phyloP scores from a whole-genome alignment of 2,888 invertebrate species.

The Nomada ruficornis region DNA sequence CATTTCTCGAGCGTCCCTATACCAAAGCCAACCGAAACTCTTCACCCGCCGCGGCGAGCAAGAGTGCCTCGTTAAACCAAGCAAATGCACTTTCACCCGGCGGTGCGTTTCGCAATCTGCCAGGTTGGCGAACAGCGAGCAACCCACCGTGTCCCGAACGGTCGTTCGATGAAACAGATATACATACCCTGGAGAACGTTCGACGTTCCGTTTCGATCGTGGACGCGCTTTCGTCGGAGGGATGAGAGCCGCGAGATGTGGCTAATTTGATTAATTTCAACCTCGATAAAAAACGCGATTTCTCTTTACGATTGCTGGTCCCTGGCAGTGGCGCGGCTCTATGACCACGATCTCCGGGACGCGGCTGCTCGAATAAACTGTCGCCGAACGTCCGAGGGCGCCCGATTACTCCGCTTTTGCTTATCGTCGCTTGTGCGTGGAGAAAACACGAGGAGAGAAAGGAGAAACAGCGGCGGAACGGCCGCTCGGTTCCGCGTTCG shows the following conservation, averaged over 20 bases:
- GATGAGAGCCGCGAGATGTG: neutral
- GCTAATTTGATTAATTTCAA: slow-evolving; percentile 19
- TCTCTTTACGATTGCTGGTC: slow-evolving; percentile 27
- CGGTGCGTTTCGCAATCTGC: slow-evolving; percentile 71
- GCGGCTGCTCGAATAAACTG: neutral
- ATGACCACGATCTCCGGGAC: neutral
- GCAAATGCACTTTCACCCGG: slow-evolving; percentile 80
- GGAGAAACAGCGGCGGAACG: neutral
- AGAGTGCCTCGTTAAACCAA: slow-evolving; percentile 77
- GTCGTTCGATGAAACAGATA: slow-evolving; percentile 52
- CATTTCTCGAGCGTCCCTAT: slow-evolving; percentile 29
- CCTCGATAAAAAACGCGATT: slow-evolving; percentile 16
- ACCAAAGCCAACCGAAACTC: slow-evolving; percentile 59
- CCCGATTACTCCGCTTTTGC: too few relatives aligned
- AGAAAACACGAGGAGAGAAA: too few relatives aligned
- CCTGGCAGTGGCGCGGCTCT: neutral
- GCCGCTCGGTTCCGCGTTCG: neutral
- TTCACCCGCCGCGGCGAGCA: slow-evolving; percentile 40
- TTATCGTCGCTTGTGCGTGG: too few relatives aligned
- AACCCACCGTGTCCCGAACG: slow-evolving; percentile 24
- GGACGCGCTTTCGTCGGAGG: neutral
- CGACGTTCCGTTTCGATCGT: slow-evolving; percentile 40
- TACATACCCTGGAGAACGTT: slow-evolving; percentile 44
- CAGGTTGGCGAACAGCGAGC: slow-evolving; percentile 16
- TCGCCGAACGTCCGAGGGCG: too few relatives aligned